phyloP scores from a whole-genome alignment of 2,888 invertebrate species.

The Ptilodon capucinus region DNA sequence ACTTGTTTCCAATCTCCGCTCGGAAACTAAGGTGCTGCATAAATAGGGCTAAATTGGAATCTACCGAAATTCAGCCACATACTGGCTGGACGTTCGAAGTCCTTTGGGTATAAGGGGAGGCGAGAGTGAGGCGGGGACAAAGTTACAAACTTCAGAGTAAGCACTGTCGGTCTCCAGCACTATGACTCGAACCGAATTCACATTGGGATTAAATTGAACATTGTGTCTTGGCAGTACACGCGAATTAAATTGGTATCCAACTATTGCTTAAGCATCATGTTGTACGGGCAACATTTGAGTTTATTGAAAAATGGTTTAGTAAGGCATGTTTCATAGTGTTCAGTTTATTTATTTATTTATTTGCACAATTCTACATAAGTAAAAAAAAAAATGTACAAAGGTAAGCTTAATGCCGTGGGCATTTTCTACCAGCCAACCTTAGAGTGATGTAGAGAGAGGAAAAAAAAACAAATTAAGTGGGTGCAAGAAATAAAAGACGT shows the following conservation, averaged over 20 bases:
- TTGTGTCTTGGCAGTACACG: conserved; percentile 48
- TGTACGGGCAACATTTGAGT: too few species aligned
- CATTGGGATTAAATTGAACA: conserved; percentile 65
- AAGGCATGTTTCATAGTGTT: too few species aligned
- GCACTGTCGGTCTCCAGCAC: conserved; percentile 63
- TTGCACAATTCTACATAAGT: too few species aligned
- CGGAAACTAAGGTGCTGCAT: conserved; percentile 56
- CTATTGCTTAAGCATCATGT: conserved; percentile 28
- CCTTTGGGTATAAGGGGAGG: conserved; percentile 46
- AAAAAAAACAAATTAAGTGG: too few species aligned
- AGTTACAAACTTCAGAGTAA: conserved; percentile 72
- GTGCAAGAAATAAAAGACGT: too few species aligned
- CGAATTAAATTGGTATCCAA: conserved; percentile 51
- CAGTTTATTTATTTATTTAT: too few species aligned
- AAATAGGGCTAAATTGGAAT: conserved; percentile 68
- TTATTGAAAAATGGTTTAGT: conserved; percentile 21
- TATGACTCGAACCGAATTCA: conserved; percentile 53
- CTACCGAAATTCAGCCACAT: conserved; percentile 56
- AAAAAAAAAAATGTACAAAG: too few species aligned
- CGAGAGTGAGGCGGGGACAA: conserved; percentile 40
- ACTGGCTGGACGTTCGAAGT: conserved; percentile 44
- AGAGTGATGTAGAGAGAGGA: too few species aligned
- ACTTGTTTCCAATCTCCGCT: conserved; percentile 36
- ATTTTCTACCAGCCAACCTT: too few species aligned
- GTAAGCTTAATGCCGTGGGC: too few species aligned